Evolutionary conservation across 2,797 vertebrate genomes (phyloP).

Genomic region (Chaunax sp.): DNA sequence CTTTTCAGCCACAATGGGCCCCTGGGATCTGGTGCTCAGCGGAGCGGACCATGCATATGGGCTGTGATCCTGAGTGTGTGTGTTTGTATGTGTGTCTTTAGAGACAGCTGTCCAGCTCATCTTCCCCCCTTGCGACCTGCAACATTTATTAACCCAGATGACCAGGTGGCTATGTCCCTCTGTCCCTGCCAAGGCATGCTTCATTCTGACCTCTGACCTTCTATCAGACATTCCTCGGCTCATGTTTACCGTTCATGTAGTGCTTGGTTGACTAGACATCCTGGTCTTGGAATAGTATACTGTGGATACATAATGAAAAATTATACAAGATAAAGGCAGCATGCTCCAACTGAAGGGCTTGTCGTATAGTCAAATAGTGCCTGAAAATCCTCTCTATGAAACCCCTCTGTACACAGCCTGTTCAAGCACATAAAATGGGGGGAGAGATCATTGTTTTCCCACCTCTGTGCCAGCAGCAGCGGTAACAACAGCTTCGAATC

Average conservation of each 20-base stretch:
- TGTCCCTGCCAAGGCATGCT: constrained; percentile 83
- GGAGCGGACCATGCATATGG: constrained; percentile 76
- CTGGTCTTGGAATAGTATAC: constrained; percentile 75
- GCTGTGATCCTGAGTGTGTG: constrained; percentile 68
- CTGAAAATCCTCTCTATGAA: background rate
- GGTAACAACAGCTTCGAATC: no score
- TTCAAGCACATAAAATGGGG: no score
- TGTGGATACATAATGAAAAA: constrained; percentile 48
- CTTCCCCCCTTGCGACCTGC: constrained; percentile 78
- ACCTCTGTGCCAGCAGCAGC: no score
- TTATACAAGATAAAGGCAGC: constrained; percentile 19
- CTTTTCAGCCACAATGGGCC: constrained; percentile 76
- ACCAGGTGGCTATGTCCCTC: constrained; percentile 83
- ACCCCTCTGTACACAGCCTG: no score
- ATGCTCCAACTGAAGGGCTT: constrained; percentile 1
- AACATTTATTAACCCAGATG: constrained; percentile 86
- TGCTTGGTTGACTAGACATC: constrained; percentile 66
- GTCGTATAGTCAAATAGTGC: background rate
- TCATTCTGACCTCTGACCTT: constrained; percentile 77
- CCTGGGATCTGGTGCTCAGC: constrained; percentile 75
- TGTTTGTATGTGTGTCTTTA: constrained; percentile 65
- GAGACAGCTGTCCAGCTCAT: constrained; percentile 87
- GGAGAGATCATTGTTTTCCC: no score
- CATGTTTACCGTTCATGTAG: constrained; percentile 74
- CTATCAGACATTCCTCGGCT: constrained; percentile 75